phyloP scores from a whole-genome alignment of 2,888 invertebrate species.

The Frankliniella intonsa region DNA sequence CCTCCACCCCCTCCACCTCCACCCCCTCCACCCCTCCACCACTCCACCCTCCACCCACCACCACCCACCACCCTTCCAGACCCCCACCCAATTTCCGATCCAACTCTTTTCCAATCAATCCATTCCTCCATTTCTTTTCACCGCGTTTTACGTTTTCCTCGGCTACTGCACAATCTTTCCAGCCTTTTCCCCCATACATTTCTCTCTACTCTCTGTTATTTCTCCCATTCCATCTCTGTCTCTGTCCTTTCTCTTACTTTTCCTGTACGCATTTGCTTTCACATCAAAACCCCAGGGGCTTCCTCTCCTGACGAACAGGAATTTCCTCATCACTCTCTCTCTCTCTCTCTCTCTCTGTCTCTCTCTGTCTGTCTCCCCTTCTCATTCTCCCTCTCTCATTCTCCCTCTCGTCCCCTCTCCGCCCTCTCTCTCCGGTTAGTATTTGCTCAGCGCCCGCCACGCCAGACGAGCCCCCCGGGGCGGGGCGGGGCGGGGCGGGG shows the following conservation, averaged over 20 bases:
- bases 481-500: no score
- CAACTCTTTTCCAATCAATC: no score
- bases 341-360: background rate
- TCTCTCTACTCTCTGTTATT: no score
- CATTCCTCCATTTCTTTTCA: background rate
- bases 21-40: no score
- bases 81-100: no score
- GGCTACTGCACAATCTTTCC: background rate
- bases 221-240: background rate
- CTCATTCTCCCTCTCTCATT: no score
- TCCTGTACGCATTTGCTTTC: background rate
- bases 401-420: no score
- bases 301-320: conserved; percentile 8
- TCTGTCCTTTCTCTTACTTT: background rate
- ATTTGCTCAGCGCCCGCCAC: background rate
- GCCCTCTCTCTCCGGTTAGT: background rate
- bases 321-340: conserved; percentile 21
- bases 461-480: no score
- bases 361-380: background rate
- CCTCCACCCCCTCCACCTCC: no score
- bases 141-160: background rate
- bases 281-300: conserved; percentile 5
- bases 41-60: no score
- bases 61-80: no score
- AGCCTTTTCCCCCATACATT: no score